phyloP scores from a whole-genome alignment of 2,888 invertebrate species.

The Pseudococcus jackbeardsleyi region DNA sequence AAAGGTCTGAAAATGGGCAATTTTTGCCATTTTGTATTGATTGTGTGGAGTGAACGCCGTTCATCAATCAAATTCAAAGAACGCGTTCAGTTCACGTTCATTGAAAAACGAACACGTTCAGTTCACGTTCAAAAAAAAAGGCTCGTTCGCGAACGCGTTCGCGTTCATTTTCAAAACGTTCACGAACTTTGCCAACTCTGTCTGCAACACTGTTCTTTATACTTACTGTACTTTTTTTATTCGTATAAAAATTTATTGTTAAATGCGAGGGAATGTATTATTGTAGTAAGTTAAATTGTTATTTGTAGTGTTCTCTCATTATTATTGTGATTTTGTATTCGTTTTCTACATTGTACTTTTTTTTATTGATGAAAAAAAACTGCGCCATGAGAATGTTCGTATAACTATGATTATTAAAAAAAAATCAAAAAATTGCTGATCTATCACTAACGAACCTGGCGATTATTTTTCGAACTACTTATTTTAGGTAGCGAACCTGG shows the following conservation, averaged over 20 bases:
- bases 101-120: too few relatives aligned
- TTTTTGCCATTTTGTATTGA: too few relatives aligned
- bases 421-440: background rate
- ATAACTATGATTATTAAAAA: too few relatives aligned
- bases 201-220: background rate
- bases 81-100: too few relatives aligned
- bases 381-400: background rate
- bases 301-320: background rate
- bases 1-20: too few relatives aligned
- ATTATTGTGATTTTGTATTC: conserved; percentile 11
- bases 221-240: background rate
- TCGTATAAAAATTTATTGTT: background rate
- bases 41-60: too few relatives aligned
- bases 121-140: too few relatives aligned
- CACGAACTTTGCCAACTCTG: too few relatives aligned
- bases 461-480: background rate
- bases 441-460: background rate
- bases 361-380: background rate
- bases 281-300: background rate
- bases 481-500: background rate
- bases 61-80: too few relatives aligned
- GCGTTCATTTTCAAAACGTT: too few relatives aligned
- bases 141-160: too few relatives aligned
- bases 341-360: background rate
- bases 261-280: background rate